Base-by-base conservation (phyloP, 1,140 invertebrate species). In the Dendroctonus valens region DNA sequence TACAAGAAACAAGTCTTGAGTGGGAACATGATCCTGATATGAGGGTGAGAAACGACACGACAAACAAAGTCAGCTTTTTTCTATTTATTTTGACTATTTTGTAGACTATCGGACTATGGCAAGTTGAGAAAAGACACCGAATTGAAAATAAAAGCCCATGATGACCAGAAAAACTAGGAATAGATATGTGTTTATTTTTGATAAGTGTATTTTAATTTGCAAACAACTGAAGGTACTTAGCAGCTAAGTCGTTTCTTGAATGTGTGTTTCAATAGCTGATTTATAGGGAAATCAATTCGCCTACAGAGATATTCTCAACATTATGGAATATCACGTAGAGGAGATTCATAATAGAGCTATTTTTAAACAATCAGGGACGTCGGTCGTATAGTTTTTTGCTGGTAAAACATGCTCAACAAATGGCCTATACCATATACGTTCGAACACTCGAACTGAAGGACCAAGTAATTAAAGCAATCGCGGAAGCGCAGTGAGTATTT, bases 161-260 rank as follows among this genome's bases (percentile, higher is more conserved):
- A 90, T 73, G 94, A 97, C 78, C 89, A 92, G 75, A 90, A 91
- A n/a, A 76, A 82, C 90, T 0, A 90, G 91, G 77, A 86, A 87
- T 48, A 87, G 94, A 78, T 97, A 96, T 78, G 92, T 96, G 11
- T 99, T 99, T 79, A 87, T 99, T 38, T 98, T 99, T 81, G 95
- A 98, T 78, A 96, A 96, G 84, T 91, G 96, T 38, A 89, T 99
- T 81, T 84, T 99, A 59, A 89, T 98, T 79, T 98, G 96, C 77
- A 99, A 98, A 82, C 84, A 90, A 9, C 50, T 72, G 15, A 72
- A 72, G 70, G 72, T 72, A 58, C 66, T 62, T 59, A 39, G 42
- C 15, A 15, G 8, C 8, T 46, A 8, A 0, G 11, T 41, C 15
- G 7, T 39, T 26, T 2, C 3, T 26, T 26, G 26, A 26, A 26